These are phyloP conservation scores for Alcis repandata DNA, from an alignment of 2,888 invertebrate species.

Conservation along the genomic window DNA sequence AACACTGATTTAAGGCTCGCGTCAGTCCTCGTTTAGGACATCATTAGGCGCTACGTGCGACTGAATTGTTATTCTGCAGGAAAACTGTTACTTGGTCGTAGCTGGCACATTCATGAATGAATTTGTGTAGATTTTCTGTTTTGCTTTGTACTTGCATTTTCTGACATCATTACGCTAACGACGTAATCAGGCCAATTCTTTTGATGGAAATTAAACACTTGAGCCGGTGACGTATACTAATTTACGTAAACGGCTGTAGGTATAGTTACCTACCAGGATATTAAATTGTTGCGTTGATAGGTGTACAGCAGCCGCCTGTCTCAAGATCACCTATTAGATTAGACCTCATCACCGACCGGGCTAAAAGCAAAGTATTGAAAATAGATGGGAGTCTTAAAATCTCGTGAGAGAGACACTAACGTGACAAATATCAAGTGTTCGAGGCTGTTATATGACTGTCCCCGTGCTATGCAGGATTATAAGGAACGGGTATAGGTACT, in stretches of 20 bases:
- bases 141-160: constrained; percentile 16
- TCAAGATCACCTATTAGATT: background rate
- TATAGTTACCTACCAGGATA: background rate
- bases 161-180: constrained; percentile 14
- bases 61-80: constrained; percentile 32
- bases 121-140: constrained; percentile 32
- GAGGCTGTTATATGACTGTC: no score
- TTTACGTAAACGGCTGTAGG: background rate
- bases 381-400: no score
- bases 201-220: background rate
- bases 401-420: background rate
- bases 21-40: constrained; percentile 29
- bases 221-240: background rate
- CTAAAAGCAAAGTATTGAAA: background rate
- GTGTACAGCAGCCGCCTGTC: background rate
- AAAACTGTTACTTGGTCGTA: constrained; percentile 40
- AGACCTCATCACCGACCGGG: background rate
- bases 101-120: constrained; percentile 35
- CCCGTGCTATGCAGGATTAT: no score
- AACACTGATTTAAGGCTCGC: constrained; percentile 10
- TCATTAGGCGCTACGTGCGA: constrained; percentile 20
- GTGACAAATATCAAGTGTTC: no score
- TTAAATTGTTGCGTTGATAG: background rate
- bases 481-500: no score
- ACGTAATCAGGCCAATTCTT: constrained; percentile 14